Evolutionary conservation across 1,140 invertebrate species (phyloP).

Genomic region (Zaprionus nigranus): DNA sequence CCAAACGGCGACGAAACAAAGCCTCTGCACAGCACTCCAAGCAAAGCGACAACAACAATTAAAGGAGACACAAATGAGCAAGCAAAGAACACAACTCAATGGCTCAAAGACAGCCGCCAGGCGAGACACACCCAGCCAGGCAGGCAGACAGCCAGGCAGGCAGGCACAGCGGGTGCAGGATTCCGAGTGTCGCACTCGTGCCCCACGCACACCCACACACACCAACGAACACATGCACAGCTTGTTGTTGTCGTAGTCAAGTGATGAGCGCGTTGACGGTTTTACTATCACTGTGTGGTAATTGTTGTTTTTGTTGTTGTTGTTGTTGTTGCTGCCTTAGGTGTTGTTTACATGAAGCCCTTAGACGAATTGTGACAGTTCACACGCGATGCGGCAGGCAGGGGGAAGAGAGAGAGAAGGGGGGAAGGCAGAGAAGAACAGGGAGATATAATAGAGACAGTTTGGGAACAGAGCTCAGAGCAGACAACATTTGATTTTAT

Average conservation of each 20-base stretch:
- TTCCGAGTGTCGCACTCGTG: slow-evolving; percentile 28
- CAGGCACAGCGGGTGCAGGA: slow-evolving; percentile 19
- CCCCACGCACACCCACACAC: slow-evolving; percentile 61
- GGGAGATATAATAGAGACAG: too few species aligned
- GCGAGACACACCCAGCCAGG: slow-evolving; percentile 34
- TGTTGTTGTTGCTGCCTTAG: slow-evolving; percentile 43
- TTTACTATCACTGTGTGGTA: slow-evolving; percentile 61
- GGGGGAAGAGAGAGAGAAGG: not conserved
- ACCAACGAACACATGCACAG: slow-evolving; percentile 59
- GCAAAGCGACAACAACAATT: slow-evolving; percentile 59
- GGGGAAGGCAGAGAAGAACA: not conserved
- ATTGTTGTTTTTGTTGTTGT: slow-evolving; percentile 41
- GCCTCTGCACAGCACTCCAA: slow-evolving; percentile 58
- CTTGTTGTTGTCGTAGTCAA: slow-evolving; percentile 51
- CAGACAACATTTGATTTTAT: slow-evolving; percentile 43
- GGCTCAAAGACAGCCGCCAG: slow-evolving; percentile 24
- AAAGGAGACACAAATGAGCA: slow-evolving; percentile 80
- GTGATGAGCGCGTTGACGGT: slow-evolving; percentile 67
- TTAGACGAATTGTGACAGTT: slow-evolving; percentile 41
- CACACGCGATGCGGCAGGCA: slow-evolving; percentile 34
- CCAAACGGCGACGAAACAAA: slow-evolving; percentile 53
- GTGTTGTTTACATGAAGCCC: slow-evolving; percentile 65
- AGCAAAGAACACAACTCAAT: slow-evolving; percentile 74
- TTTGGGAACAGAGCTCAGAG: too few species aligned
- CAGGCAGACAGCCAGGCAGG: slow-evolving; percentile 7